phyloP scores from a whole-genome alignment of 2,888 invertebrate genomes.

The Pammene aurita region DNA sequence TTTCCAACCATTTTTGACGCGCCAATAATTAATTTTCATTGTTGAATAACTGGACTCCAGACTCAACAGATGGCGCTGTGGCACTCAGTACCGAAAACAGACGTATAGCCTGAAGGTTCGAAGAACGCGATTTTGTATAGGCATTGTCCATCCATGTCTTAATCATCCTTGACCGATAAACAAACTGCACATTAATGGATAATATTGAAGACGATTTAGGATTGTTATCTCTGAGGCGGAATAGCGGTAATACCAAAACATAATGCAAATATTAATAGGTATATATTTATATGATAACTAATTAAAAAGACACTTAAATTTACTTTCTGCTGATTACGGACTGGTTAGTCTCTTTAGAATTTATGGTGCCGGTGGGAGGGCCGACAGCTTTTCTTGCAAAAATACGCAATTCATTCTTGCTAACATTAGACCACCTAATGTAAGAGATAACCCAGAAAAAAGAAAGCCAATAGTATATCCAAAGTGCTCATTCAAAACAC shows the following conservation, averaged over 20 bases:
- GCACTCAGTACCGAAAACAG: too few relatives aligned
- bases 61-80: too few relatives aligned
- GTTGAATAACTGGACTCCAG: too few relatives aligned
- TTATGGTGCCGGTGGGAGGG: background rate
- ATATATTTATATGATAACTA: background rate
- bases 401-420: constrained; percentile 54
- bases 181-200: too few relatives aligned
- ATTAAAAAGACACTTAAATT: constrained; percentile 11
- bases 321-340: constrained; percentile 2
- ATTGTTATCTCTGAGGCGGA: too few relatives aligned
- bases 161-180: too few relatives aligned
- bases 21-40: too few relatives aligned
- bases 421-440: constrained; percentile 60
- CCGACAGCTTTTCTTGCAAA: constrained; percentile 47
- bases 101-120: too few relatives aligned
- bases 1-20: too few relatives aligned
- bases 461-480: constrained; percentile 65
- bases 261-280: background rate
- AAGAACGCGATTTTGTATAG: too few relatives aligned
- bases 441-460: constrained; percentile 63
- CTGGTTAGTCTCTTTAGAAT: background rate
- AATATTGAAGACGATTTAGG: too few relatives aligned
- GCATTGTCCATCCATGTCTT: too few relatives aligned
- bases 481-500: constrained; percentile 59
- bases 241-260: background rate